Evolutionary conservation across 1,140 invertebrate species (phyloP).

Genomic region (Cryptotermes secundus): DNA sequence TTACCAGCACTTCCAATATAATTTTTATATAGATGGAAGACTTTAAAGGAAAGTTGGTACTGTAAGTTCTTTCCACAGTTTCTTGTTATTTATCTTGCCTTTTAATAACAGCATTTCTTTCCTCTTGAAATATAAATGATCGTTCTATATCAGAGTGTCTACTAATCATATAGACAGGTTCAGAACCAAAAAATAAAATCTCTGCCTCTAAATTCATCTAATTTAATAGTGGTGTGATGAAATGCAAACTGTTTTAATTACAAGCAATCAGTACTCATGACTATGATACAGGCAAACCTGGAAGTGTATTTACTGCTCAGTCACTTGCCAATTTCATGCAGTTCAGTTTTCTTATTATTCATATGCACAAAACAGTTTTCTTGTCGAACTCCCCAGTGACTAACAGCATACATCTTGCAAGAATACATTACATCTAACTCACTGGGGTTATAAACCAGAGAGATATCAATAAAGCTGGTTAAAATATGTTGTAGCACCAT

Average conservation of each 20-base stretch:
- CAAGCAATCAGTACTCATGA: neutral
- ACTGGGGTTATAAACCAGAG: neutral
- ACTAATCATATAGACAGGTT: too few species aligned
- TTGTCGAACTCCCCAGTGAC: neutral
- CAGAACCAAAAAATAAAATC: too few species aligned
- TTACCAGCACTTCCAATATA: too few species aligned
- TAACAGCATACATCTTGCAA: neutral
- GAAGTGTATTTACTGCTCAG: too few species aligned
- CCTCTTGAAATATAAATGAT: too few species aligned
- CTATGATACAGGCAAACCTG: too few species aligned
- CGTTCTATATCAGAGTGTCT: too few species aligned
- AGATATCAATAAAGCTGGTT: slow-evolving; percentile 74
- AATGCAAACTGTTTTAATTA: neutral
- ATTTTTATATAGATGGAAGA: too few species aligned
- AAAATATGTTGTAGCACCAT: slow-evolving; percentile 81
- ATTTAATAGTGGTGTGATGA: neutral
- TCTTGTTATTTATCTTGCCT: too few species aligned
- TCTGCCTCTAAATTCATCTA: neutral
- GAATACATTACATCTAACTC: neutral
- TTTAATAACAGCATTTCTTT: too few species aligned
- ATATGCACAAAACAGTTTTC: neutral
- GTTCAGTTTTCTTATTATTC: neutral
- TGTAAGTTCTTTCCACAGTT: too few species aligned
- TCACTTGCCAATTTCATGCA: neutral
- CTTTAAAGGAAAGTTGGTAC: too few species aligned